Percentiles rank a stretch among this genome's conserved stretches.
Evolutionary conservation across 2,113 vertebrate genomes (phyloP).

Genomic region (Odocoileus virginianus): DNA sequence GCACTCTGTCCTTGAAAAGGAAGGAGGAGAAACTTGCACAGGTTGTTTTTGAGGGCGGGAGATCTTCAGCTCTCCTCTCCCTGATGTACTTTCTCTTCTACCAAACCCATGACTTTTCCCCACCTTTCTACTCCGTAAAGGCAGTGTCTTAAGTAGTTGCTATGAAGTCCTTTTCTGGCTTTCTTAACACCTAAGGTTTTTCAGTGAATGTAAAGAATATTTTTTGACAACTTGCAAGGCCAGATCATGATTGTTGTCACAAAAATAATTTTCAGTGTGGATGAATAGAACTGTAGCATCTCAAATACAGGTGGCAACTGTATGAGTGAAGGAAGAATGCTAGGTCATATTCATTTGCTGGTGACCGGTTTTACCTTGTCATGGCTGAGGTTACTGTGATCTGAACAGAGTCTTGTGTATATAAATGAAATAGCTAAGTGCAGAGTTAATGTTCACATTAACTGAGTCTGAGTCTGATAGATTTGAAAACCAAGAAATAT

Average conservation of each 20-base stretch:
- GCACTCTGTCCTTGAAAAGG: rapidly evolving
- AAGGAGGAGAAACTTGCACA: neutral
- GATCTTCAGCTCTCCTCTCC: neutral
- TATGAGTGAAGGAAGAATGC: neutral
- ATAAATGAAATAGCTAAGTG: neutral
- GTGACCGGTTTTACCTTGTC: too few species aligned
- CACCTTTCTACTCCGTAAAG: neutral
- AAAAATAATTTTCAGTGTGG: neutral
- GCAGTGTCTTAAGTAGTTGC: neutral
- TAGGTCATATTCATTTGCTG: neutral
- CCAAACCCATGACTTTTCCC: neutral
- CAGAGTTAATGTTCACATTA: neutral
- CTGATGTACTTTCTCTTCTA: neutral
- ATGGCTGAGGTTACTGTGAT: neutral
- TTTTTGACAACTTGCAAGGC: neutral
- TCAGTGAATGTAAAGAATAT: neutral
- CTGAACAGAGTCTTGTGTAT: neutral
- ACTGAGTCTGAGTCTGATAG: neutral
- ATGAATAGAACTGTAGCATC: neutral
- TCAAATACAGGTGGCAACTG: neutral
- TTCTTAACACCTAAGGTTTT: neutral
- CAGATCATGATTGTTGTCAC: neutral
- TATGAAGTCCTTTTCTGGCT: neutral
- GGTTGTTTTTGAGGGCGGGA: neutral
- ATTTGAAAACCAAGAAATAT: neutral